These are phyloP conservation scores for Leptobrachium ailaonicum DNA, from an alignment of 2,113 vertebrate genomes.

Conservation along the genomic window DNA sequence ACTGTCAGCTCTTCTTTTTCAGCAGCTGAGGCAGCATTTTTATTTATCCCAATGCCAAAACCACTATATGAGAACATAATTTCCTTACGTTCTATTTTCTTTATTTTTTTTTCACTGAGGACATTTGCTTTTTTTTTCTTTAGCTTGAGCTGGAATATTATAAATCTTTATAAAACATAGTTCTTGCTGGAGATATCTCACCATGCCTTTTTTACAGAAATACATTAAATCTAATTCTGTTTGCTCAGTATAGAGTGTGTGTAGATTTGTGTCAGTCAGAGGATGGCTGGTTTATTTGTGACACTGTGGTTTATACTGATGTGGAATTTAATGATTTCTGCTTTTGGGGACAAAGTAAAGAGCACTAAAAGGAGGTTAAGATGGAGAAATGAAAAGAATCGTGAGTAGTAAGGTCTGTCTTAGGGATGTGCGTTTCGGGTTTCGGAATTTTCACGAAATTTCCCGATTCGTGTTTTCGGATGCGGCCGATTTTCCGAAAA, in stretches of 20 bases:
- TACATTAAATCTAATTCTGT: conserved; percentile 33
- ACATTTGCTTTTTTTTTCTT: too few species aligned
- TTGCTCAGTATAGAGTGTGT: conserved; percentile 57
- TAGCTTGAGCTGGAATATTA: too few species aligned
- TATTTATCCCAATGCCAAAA: too few species aligned
- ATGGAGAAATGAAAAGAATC: conserved; percentile 92
- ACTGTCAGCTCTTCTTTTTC: conserved; percentile 56
- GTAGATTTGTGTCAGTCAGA: conserved; percentile 49
- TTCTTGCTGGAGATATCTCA: too few species aligned
- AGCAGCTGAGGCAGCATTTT: conserved; percentile 44
- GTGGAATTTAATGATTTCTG: conserved; percentile 63
- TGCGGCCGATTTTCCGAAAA: too few species aligned
- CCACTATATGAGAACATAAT: too few species aligned
- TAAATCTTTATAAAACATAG: too few species aligned
- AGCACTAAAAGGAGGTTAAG: conserved; percentile 82
- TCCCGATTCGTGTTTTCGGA: too few species aligned
- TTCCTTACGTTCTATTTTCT: neutral
- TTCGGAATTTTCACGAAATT: too few species aligned
- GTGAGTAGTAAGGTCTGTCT: conserved; percentile 76
- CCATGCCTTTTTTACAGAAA: too few species aligned
- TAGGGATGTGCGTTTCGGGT: too few species aligned
- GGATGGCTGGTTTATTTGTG: conserved; percentile 75
- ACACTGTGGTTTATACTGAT: conserved; percentile 72
- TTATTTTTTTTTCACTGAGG: too few species aligned
- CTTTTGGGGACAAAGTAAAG: conserved; percentile 67